These are phyloP conservation scores for Chauna torquata DNA, from an alignment of 2,113 vertebrate species.

Conservation along the genomic window DNA sequence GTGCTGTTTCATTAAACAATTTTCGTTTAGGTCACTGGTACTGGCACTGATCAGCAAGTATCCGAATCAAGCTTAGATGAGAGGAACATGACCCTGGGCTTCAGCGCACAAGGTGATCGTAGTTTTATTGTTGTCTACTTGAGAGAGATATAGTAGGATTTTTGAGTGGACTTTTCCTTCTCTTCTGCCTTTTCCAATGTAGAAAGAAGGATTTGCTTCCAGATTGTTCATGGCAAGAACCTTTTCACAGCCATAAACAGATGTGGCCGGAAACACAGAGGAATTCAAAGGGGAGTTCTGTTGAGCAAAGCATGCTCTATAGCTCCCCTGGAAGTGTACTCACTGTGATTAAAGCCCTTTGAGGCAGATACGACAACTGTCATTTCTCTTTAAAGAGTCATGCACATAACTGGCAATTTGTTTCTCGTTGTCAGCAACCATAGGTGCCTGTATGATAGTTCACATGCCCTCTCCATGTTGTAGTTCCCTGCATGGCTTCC, in stretches of 20 bases:
- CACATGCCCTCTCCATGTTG: neutral
- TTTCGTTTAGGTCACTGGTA: constrained; percentile 75
- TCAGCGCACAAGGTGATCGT: constrained; percentile 87
- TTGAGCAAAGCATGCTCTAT: neutral
- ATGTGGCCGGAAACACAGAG: neutral
- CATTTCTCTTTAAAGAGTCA: neutral
- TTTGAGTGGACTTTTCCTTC: neutral
- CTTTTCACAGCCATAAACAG: neutral
- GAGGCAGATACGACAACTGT: neutral
- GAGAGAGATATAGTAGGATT: neutral
- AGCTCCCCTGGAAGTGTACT: neutral
- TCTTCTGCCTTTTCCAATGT: neutral
- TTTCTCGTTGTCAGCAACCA: neutral
- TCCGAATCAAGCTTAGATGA: constrained; percentile 82
- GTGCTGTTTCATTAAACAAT: neutral
- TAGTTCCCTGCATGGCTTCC: neutral
- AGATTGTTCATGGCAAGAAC: neutral
- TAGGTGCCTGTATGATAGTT: neutral
- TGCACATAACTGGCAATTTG: neutral
- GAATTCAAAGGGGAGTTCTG: neutral
- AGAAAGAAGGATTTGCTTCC: neutral
- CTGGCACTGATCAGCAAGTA: constrained; percentile 78
- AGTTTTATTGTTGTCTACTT: neutral
- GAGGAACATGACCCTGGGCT: constrained; percentile 77
- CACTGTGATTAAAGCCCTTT: neutral